Evolutionary conservation across 2,888 invertebrate genomes (phyloP), one percentile per base, ranked within the genome.

Genomic region (Eupeodes latifasciatus): DNA sequence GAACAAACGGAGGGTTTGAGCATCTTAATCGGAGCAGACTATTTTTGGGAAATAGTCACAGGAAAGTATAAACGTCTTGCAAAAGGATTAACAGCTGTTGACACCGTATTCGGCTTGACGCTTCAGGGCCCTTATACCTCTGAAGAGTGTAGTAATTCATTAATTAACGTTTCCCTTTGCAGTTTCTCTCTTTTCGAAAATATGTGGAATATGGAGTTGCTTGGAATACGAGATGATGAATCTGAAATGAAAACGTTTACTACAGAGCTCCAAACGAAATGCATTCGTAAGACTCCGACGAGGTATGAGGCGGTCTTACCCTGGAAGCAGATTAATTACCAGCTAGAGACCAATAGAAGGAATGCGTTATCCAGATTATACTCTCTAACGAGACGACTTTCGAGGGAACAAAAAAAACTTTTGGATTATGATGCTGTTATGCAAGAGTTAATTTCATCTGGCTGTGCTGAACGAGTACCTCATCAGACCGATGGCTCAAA

Each of bases 121-220:
- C 49, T 49, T 49, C 49, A 49, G 49, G 66, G 49, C 47, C 44
- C 57, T 57, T 71, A 57, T 44, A 57, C 44, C 40, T 47, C 72
- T 12, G 57, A 16, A 44, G 57, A 72, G 57, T 57, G 14, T 44
- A 19, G 14, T 59, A 57, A 57, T 49, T 10, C 66, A 66, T 40
- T 44, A 40, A 34, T 61, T n/a, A 74, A 57, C 12, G 57, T 57
- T 57, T 57, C 59, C 59, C 36, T 27, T 59, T 59, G 34, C 34
- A 40, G 62, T 53, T 59, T 40, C 40, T 74, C 27, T 16, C 40
- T 62, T 19, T 53, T 53, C 34, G 53, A 75, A 62, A 64, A 53
- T 19, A 75, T 75, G 61, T 75, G 53, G 62, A 64, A 75, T 5
- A 64, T 75, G 51, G 75, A 64, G 14, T 62, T 64, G 14, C 53